Conservation (phyloP, 2,113 vertebrate species). For the Furnarius figulus region DNA sequence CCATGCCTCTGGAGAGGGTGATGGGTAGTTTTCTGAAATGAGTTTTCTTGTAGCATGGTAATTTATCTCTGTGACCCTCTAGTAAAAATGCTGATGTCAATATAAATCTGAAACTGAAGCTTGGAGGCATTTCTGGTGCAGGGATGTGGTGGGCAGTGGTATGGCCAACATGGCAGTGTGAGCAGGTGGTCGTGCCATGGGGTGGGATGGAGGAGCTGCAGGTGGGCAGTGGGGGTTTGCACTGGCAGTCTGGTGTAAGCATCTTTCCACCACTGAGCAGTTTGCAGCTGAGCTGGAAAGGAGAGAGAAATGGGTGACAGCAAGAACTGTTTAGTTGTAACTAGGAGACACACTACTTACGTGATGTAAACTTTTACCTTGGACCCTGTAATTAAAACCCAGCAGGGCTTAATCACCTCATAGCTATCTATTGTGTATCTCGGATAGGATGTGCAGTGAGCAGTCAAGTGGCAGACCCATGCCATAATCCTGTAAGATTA, state of each 20-base stretch:
- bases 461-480: background rate
- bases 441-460: background rate
- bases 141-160: background rate
- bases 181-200: background rate
- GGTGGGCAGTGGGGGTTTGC: rapidly evolving
- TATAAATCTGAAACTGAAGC: background rate
- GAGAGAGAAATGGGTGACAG: background rate
- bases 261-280: background rate
- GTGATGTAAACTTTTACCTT: background rate
- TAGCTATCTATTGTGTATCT: background rate
- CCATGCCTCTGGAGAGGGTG: background rate
- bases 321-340: background rate
- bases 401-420: background rate
- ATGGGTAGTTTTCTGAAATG: background rate
- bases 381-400: constrained; percentile 8
- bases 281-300: background rate
- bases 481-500: background rate
- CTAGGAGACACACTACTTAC: background rate
- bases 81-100: background rate
- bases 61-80: background rate
- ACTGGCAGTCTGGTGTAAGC: rapidly evolving
- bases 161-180: background rate
- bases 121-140: background rate
- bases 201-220: background rate
- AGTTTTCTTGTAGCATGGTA: background rate